A percentile compares a stretch with the other conserved stretches of the same genome.
phyloP scores from a whole-genome alignment of 2,113 vertebrate species.

The Myanophis thanlyinensis region DNA sequence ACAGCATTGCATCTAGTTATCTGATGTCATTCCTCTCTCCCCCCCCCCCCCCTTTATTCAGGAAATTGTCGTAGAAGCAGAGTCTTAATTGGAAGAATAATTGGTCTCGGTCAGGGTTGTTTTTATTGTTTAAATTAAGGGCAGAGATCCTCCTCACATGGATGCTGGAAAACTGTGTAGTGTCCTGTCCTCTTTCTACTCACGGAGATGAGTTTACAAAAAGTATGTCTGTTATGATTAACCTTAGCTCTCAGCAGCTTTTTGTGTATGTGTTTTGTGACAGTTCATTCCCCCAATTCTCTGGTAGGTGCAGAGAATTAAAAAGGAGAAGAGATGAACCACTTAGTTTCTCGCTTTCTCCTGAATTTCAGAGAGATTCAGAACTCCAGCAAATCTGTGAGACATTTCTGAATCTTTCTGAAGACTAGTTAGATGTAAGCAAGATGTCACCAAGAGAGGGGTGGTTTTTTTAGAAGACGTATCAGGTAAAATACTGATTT shows the following conservation, averaged over 20 bases:
- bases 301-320: not conserved
- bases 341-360: not conserved
- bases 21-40: no score
- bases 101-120: no score
- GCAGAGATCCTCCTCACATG: no score
- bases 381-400: not conserved
- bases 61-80: no score
- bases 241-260: not conserved
- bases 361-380: not conserved
- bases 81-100: no score
- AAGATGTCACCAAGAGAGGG: not conserved
- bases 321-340: not conserved
- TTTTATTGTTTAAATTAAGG: no score
- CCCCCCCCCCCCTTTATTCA: no score
- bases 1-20: not conserved
- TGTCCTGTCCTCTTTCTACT: not conserved
- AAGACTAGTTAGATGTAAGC: not conserved
- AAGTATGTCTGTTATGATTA: not conserved
- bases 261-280: not conserved
- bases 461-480: not conserved
- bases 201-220: not conserved
- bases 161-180: not conserved
- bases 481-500: not conserved
- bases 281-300: not conserved
- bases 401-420: not conserved